Base-by-base conservation (phyloP, 2,113 vertebrate genomes). In the Ameiurus melas region DNA sequence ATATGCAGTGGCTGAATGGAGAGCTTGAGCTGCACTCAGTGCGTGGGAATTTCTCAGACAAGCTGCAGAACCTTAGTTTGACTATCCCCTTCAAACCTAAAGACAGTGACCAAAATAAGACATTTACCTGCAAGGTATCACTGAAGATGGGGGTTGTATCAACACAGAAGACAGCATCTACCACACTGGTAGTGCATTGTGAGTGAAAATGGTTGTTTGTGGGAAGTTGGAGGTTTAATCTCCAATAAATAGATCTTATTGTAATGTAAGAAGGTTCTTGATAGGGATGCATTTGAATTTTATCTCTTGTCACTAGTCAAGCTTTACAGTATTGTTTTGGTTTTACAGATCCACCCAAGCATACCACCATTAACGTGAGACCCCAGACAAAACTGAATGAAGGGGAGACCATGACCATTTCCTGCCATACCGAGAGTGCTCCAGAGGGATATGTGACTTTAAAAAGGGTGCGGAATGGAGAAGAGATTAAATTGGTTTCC, bases 341-440 rank as follows among this genome's bases (percentile, higher is more conserved):
- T 87, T 85, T 58, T 91, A 87, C 92, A 96, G 93, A 85, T 89
- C 79, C 92, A 71, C 93, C 87, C 57, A 93, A 92, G 90, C 92
- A 90, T 7, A 94, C 90, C 33, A 85, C 85, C 0, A 91, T 95
- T 84, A 90, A 8, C 64, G 90, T 93, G 89, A 95, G 92, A 70
- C 92, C 93, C 60, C 93, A 91, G 71, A 87, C 90, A 14, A 90
- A 83, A n/a, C 91, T 84, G 10, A 95, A 91, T 83, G 88, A 94
- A 90, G 95, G 94, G 89, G 93, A 95, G 82, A 91, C 84, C 2
- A 89, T 95, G 90, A 92, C 81, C 33, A 89, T 95, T 85, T 92
- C 89, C 80, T 93, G 91, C 82, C 86, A 78, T 0, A 92, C 94
- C 22, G 33, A n/a, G 27, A 90, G 91, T 57, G 43, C 89, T 79